phyloP scores from a whole-genome alignment of 2,797 vertebrate species.

The Thripadectes ignobilis region DNA sequence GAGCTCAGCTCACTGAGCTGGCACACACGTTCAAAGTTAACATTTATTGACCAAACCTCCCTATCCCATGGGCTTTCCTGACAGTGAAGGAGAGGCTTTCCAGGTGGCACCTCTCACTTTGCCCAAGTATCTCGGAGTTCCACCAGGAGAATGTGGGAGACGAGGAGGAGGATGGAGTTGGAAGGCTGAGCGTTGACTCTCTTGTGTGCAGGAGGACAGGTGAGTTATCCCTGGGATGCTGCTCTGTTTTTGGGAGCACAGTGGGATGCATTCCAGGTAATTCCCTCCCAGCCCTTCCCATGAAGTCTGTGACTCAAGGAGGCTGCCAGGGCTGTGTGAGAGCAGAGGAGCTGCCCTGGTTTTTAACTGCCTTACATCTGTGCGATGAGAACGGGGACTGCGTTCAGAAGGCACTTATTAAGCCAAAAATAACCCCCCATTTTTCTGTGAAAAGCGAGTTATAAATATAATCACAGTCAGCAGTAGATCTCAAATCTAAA shows the following conservation, averaged over 20 bases:
- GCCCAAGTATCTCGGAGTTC: neutral
- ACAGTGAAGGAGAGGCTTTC: neutral
- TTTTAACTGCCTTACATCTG: constrained; percentile 70
- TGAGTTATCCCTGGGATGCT: neutral
- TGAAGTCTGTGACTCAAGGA: neutral
- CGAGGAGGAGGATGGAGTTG: too few relatives aligned
- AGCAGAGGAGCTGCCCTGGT: constrained; percentile 7
- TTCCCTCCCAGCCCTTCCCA: neutral
- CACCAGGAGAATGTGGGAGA: neutral
- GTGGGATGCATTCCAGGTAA: neutral
- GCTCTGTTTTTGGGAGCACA: neutral
- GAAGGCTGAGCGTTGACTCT: neutral
- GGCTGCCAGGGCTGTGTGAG: constrained; percentile 24
- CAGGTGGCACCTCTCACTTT: neutral
- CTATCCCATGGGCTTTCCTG: neutral
- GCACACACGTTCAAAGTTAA: rapidly evolving
- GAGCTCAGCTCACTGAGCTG: neutral
- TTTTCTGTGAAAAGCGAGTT: constrained; percentile 61
- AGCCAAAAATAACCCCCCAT: constrained; percentile 70
- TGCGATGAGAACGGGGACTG: constrained; percentile 26
- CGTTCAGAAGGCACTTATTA: constrained; percentile 59
- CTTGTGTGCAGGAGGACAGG: neutral
- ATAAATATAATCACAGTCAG: constrained; percentile 60
- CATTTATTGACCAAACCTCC: neutral
- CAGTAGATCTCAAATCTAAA: constrained; percentile 63